Conservation (phyloP, 2,113 vertebrate species). For the Burhinus oedicnemus region DNA sequence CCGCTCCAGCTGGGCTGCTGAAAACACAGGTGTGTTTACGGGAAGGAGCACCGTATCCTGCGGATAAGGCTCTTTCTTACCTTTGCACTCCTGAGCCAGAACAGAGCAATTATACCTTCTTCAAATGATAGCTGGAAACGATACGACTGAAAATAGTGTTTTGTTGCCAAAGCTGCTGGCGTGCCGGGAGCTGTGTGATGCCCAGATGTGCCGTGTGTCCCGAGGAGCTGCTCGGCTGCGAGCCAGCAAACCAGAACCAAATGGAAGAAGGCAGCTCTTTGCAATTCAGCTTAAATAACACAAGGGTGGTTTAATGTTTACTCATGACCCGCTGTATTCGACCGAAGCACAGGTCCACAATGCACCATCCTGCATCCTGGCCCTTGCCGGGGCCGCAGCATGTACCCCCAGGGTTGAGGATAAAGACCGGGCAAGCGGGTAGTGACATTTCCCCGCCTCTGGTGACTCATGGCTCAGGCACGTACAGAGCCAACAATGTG, state of each 20-base stretch:
- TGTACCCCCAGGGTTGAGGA: neutral
- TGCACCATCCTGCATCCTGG: accelerated
- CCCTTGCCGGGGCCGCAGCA: accelerated
- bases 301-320: neutral
- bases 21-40: neutral
- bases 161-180: neutral
- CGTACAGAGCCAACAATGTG: slow-evolving; percentile 37
- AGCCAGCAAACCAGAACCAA: accelerated
- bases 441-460: slow-evolving; percentile 22
- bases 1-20: accelerated
- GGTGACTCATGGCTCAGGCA: slow-evolving; percentile 60
- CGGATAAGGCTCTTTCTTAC: neutral
- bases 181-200: accelerated
- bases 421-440: neutral
- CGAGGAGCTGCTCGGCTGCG: neutral
- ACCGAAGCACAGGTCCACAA: neutral
- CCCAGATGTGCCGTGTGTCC: neutral
- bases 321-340: accelerated
- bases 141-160: accelerated
- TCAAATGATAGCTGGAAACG: neutral
- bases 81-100: neutral
- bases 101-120: neutral
- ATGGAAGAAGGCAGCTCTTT: neutral
- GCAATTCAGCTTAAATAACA: neutral
- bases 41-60: neutral